Evolutionary conservation across 1,140 invertebrate species (phyloP).

Genomic region (Aricia agestis): DNA sequence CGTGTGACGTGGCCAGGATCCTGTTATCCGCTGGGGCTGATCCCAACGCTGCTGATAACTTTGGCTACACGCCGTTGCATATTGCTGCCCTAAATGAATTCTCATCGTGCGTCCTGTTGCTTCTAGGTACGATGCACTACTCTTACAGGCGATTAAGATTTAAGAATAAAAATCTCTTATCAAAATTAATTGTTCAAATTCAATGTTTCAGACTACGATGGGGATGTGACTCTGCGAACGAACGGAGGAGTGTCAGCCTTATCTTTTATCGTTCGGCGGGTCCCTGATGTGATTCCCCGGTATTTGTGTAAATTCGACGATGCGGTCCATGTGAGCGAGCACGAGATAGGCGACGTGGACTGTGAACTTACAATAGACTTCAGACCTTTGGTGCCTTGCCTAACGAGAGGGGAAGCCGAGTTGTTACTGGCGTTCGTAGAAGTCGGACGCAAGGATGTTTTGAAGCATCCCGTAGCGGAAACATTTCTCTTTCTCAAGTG

Average conservation of each 20-base stretch:
- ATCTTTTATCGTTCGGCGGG: constrained; percentile 87
- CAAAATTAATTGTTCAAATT: no score
- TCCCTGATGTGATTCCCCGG: constrained; percentile 85
- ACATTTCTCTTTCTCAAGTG: constrained; percentile 90
- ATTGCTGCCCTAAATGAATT: constrained; percentile 90
- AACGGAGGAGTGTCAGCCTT: constrained; percentile 87
- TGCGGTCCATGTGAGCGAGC: constrained; percentile 85
- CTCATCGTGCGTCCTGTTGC: constrained; percentile 83
- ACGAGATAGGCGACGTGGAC: constrained; percentile 88
- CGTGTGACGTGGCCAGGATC: constrained; percentile 82
- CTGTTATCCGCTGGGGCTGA: constrained; percentile 83
- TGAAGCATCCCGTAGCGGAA: constrained; percentile 88
- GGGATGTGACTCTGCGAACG: constrained; percentile 87
- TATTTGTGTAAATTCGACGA: constrained; percentile 85
- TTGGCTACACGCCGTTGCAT: constrained; percentile 88
- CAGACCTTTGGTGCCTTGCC: constrained; percentile 79
- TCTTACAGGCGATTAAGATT: neutral
- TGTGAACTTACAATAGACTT: constrained; percentile 89
- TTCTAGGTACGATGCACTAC: constrained; percentile 75
- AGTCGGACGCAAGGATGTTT: constrained; percentile 83
- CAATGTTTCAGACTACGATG: constrained; percentile 79
- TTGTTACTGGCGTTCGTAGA: constrained; percentile 85
- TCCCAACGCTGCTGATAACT: constrained; percentile 86
- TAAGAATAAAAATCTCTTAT: neutral
- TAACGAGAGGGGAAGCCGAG: constrained; percentile 82